phyloP scores from a whole-genome alignment of 2,888 invertebrate species.

The Leptogaster cylindrica region DNA sequence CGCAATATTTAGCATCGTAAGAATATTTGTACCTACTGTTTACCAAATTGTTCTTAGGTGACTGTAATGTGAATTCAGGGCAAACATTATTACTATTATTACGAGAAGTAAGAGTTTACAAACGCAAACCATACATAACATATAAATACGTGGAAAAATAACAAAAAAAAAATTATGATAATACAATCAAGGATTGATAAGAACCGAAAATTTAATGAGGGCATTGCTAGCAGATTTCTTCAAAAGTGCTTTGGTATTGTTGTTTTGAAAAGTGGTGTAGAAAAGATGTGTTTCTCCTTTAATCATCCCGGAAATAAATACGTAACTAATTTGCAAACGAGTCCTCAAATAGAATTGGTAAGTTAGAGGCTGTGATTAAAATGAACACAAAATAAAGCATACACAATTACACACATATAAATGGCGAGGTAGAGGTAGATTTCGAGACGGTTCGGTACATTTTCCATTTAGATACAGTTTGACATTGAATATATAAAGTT shows the following conservation, averaged over 20 bases:
- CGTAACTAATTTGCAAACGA: slow-evolving; percentile 16
- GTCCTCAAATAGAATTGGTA: slow-evolving; percentile 16
- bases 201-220: neutral
- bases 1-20: slow-evolving; percentile 18
- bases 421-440: slow-evolving; percentile 21
- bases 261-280: slow-evolving; percentile 1
- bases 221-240: too few relatives aligned
- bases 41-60: slow-evolving; percentile 9
- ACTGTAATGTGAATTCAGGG: slow-evolving; percentile 17
- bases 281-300: neutral
- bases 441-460: slow-evolving; percentile 18
- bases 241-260: too few relatives aligned
- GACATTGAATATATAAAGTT: slow-evolving; percentile 24
- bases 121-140: neutral
- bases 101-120: too few relatives aligned
- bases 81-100: slow-evolving; percentile 15
- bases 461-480: slow-evolving; percentile 28
- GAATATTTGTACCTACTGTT: slow-evolving; percentile 19
- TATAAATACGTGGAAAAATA: slow-evolving; percentile 1
- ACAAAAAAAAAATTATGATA: neutral
- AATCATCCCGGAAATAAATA: neutral
- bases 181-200: neutral
- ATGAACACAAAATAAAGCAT: slow-evolving; percentile 32
- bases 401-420: too few relatives aligned
- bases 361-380: slow-evolving; percentile 41